A percentile compares a stretch with the other conserved stretches of the same genome.
Conservation (phyloP, 2,113 vertebrate genomes). For the Catharus minimus region DNA sequence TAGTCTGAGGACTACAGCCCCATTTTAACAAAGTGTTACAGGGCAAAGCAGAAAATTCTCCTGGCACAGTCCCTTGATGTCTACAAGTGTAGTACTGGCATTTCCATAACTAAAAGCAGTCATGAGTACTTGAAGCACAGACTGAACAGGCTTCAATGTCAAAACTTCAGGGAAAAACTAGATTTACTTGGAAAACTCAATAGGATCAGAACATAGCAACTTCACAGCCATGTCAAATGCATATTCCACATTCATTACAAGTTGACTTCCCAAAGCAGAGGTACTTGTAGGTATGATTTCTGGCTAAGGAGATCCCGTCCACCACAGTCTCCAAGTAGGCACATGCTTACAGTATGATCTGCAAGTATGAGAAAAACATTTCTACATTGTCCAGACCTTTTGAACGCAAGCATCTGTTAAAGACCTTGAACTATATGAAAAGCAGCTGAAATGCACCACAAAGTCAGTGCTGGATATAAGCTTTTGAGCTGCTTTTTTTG, state of each 20-base stretch:
- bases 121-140: background rate
- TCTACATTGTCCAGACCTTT: background rate
- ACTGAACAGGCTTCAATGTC: background rate
- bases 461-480: background rate
- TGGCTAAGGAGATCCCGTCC: background rate
- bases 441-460: background rate
- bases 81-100: background rate
- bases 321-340: background rate
- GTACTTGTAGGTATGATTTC: background rate
- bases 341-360: background rate
- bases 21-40: slow-evolving; percentile 54
- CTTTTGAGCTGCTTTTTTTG: background rate
- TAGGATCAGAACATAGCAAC: background rate
- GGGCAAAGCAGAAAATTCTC: slow-evolving; percentile 51
- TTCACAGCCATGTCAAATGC: background rate
- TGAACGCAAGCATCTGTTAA: background rate
- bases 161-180: background rate
- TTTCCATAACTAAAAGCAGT: slow-evolving; percentile 51
- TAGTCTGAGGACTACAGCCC: slow-evolving; percentile 6
- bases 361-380: background rate
- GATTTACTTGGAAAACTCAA: background rate
- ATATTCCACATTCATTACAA: background rate
- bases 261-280: background rate
- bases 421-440: background rate
- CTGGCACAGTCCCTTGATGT: background rate